A percentile compares a stretch with the other conserved stretches of the same genome.
phyloP scores from a whole-genome alignment of 2,797 vertebrate species.

The Vireo griseus region DNA sequence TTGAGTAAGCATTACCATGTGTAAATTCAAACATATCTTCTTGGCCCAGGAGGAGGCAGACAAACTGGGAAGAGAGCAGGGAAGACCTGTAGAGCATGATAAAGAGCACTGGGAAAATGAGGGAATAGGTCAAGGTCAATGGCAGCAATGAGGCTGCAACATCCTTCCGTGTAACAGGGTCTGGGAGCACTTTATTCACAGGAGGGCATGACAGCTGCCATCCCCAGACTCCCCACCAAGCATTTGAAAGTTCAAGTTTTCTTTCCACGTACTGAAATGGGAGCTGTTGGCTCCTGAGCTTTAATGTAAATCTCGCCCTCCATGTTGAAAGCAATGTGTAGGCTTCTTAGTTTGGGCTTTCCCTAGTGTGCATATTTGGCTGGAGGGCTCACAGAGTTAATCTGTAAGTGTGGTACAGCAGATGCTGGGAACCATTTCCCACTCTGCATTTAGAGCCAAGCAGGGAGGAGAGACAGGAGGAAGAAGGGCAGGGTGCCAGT shows the following conservation, averaged over 20 bases:
- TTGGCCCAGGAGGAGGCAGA: neutral
- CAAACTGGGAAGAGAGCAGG: rapidly evolving
- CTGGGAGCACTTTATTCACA: neutral
- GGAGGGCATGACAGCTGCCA: neutral
- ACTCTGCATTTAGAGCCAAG: neutral
- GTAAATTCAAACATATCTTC: neutral
- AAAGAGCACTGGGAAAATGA: neutral
- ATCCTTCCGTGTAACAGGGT: neutral
- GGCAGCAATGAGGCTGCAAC: neutral
- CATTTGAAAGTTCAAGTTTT: neutral
- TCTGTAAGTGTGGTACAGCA: neutral
- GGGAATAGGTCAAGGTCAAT: neutral
- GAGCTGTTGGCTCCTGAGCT: neutral
- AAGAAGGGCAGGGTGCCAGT: neutral
- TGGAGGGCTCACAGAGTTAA: neutral
- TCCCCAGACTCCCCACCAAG: neutral
- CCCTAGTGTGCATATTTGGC: neutral
- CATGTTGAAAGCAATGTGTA: neutral
- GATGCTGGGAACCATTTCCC: neutral
- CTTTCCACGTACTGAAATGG: neutral
- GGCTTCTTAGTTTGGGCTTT: neutral
- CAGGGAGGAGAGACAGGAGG: neutral
- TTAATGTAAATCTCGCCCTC: neutral
- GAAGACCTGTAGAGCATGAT: neutral
- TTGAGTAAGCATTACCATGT: neutral